Evolutionary conservation across 2,888 invertebrate genomes (phyloP), one percentile per base, ranked within the genome.

Genomic region (Pterostichus madidus): DNA sequence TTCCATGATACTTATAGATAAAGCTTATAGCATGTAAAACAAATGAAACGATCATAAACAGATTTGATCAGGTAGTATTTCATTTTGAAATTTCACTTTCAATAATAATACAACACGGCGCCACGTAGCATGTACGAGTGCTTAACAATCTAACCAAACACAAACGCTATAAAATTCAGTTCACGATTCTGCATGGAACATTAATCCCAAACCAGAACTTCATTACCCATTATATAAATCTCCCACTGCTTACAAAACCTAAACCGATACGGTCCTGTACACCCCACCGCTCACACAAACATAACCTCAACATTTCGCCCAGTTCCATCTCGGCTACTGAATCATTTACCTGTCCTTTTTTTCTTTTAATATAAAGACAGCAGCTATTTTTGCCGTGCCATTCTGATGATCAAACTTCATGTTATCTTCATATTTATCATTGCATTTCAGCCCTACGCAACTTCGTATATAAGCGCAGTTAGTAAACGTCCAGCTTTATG

Each of bases 141-240:
- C 39, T 31, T 35, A 64, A 35, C 64, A 64, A 64, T 64, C 64
- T 64, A 64, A 64, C 35, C 35, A 64, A 64, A 64, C 13, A 64
- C 59, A 59, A 49, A 59, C 31, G 64, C 64, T 35, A 64, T 64
- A 64, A 64, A 64, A 64, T 31, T 64, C 64, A 64, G 35, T 35
- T 64, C 64, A 64, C 64, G 64, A 64, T 64, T 64, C 64, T 64
- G 64, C 64, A 64, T 35, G 64, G 64, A 64, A 64, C 64, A 64
- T 64, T 64, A 64, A 64, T 64, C 35, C 64, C 64, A 35, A 32
- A 64, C n/a, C 35, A 64, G 64, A 64, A 35, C 35, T 64, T 64
- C 64, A 64, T 64, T 64, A 64, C 64, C 35, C 35, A 64, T 64
- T 64, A 64, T 64, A 39, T 64, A 64, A 64, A 64, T 31, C 64